Percentiles rank a stretch among this genome's conserved stretches.
Evolutionary conservation across 1,140 invertebrate species (phyloP).

Genomic region (Macrobrachium rosenbergii): DNA sequence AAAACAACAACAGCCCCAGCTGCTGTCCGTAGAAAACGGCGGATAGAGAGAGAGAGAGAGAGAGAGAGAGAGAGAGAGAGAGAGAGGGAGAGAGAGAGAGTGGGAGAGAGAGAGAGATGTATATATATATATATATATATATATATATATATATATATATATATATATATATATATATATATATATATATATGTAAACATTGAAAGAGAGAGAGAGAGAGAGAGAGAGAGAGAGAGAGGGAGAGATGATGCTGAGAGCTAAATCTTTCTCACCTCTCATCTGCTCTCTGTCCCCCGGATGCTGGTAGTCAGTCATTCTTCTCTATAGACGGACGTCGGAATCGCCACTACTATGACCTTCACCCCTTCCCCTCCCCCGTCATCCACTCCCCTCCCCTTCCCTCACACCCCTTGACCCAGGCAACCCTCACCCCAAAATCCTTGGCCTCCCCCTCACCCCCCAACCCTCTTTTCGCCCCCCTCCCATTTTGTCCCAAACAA

Average conservation of each 20-base stretch:
- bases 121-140: too few relatives aligned
- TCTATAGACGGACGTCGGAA: too few relatives aligned
- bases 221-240: not conserved
- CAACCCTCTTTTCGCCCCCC: not conserved
- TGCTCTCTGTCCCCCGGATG: too few relatives aligned
- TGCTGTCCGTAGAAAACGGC: not conserved
- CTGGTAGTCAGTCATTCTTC: too few relatives aligned
- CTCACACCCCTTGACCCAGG: not conserved
- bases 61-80: not conserved
- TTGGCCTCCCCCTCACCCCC: not conserved
- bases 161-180: too few relatives aligned
- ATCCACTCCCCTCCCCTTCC: too few relatives aligned
- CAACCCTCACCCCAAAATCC: not conserved
- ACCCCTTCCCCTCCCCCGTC: not conserved
- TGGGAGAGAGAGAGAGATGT: too few relatives aligned
- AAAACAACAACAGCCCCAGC: not conserved
- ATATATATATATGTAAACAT: too few relatives aligned
- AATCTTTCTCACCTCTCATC: too few relatives aligned
- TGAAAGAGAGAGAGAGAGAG: not conserved
- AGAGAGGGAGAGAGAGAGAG: conserved; percentile 1
- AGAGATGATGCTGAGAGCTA: not conserved
- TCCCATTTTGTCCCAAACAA: not conserved
- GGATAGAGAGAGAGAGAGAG: not conserved
- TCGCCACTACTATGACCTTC: not conserved
- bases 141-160: too few relatives aligned